A percentile compares a stretch with the other conserved stretches of the same genome.
These are phyloP conservation scores for Chirona hameri DNA, from an alignment of 2,888 invertebrate genomes.

Conservation along the genomic window DNA sequence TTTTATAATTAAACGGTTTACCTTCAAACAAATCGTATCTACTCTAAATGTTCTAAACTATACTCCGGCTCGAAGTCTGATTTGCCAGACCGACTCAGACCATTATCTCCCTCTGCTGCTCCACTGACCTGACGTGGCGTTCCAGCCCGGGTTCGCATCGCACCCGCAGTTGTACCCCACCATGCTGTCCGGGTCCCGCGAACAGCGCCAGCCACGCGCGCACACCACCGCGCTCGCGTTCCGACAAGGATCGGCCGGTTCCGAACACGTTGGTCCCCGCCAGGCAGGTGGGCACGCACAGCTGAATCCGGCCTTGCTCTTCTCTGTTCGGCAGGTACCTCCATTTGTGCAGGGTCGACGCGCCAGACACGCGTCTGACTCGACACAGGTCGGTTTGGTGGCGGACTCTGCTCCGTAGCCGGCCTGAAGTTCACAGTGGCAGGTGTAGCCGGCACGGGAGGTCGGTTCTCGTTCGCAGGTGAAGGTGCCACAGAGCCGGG, in stretches of 20 bases:
- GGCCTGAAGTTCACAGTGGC: neutral
- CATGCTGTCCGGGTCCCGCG: neutral
- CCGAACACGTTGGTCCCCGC: neutral
- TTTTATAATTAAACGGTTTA: no score
- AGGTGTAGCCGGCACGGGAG: neutral
- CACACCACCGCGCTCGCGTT: neutral
- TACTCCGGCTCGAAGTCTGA: no score
- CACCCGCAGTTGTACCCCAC: constrained; percentile 24
- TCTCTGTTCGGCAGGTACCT: neutral
- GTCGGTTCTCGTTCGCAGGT: neutral
- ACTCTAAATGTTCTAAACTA: no score
- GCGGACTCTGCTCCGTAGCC: neutral
- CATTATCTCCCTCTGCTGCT: no score
- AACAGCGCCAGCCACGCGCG: neutral
- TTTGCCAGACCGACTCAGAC: no score
- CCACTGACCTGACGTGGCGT: neutral
- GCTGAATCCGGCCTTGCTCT: neutral
- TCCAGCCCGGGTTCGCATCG: neutral
- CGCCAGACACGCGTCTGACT: neutral
- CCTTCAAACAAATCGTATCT: no score
- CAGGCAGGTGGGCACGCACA: neutral
- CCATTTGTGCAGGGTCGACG: neutral
- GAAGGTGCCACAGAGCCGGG: neutral
- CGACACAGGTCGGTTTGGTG: neutral
- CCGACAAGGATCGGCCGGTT: neutral